Evolutionary conservation across 2,888 invertebrate species (phyloP).

Genomic region (Nephrocerus scutellatus): DNA sequence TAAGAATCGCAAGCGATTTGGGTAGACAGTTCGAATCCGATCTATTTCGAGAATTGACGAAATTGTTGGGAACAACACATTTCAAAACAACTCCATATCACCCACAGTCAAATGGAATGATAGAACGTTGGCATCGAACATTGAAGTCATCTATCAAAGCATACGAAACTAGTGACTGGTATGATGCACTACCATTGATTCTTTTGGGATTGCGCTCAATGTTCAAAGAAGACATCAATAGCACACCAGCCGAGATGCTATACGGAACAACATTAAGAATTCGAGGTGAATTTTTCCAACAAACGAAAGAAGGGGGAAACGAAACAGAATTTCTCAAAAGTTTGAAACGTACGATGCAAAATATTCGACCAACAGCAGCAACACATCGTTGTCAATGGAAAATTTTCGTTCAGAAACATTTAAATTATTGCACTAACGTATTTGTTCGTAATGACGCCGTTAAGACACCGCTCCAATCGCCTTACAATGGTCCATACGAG

Average conservation of each 20-base stretch:
- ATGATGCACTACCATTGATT: constrained; percentile 13
- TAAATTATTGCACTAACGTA: too few relatives aligned
- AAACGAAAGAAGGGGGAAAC: too few relatives aligned
- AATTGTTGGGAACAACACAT: constrained; percentile 4
- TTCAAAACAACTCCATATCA: constrained; percentile 11
- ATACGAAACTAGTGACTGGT: constrained; percentile 11
- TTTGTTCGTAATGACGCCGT: too few relatives aligned
- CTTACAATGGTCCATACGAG: too few relatives aligned
- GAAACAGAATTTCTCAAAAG: too few relatives aligned
- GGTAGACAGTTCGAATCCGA: constrained; percentile 17
- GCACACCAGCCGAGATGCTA: constrained; percentile 13
- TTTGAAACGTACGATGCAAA: too few relatives aligned
- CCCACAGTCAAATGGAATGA: constrained; percentile 14
- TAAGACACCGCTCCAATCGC: too few relatives aligned
- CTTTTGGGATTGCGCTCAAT: constrained; percentile 8
- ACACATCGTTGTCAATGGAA: too few relatives aligned
- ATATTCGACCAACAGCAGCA: too few relatives aligned
- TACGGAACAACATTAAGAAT: too few relatives aligned
- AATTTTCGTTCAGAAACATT: too few relatives aligned
- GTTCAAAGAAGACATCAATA: constrained; percentile 14
- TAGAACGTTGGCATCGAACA: constrained; percentile 12
- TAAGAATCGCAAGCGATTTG: constrained; percentile 15
- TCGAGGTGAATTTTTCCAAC: too few relatives aligned
- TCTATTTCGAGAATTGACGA: constrained; percentile 10
- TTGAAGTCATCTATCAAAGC: constrained; percentile 8